A percentile compares a stretch with the other conserved stretches of the same genome.
phyloP scores from a whole-genome alignment of 2,113 vertebrate genomes.

The Ciconia stormi region DNA sequence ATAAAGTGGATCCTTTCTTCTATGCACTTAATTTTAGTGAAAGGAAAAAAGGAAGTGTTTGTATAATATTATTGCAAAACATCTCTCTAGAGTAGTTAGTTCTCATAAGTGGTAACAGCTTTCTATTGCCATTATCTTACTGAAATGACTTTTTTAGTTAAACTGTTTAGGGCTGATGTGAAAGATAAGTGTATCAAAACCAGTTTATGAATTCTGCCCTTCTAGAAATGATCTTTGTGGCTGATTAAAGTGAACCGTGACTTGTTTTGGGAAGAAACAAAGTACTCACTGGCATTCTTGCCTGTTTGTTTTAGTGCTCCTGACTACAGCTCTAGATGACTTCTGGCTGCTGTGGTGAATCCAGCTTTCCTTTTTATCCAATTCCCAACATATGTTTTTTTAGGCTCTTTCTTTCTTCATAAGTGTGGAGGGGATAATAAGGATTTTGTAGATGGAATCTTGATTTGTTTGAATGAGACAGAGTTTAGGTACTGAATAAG shows the following conservation, averaged over 20 bases:
- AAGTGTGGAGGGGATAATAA: not conserved
- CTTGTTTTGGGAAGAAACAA: not conserved
- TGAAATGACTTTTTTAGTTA: not conserved
- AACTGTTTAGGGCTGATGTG: not conserved
- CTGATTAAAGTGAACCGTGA: not conserved
- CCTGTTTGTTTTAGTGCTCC: not conserved
- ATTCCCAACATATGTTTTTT: not conserved
- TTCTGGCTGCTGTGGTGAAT: not conserved
- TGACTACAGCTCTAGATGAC: not conserved
- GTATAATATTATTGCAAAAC: not conserved
- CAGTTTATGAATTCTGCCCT: not conserved
- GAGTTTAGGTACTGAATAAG: not conserved
- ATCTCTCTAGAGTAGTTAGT: not conserved
- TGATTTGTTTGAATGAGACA: not conserved
- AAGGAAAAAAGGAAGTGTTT: not conserved
- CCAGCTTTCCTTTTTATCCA: not conserved
- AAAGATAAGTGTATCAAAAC: not conserved
- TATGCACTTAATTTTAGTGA: not conserved
- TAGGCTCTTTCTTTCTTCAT: not conserved
- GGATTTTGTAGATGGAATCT: not conserved
- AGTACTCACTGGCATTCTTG: not conserved
- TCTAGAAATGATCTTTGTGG: not conserved
- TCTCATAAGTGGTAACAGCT: not conserved
- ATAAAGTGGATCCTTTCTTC: not conserved
- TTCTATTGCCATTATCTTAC: not conserved